Base-by-base conservation (phyloP, 2,113 vertebrate species). In the Brachirus orientalis region DNA sequence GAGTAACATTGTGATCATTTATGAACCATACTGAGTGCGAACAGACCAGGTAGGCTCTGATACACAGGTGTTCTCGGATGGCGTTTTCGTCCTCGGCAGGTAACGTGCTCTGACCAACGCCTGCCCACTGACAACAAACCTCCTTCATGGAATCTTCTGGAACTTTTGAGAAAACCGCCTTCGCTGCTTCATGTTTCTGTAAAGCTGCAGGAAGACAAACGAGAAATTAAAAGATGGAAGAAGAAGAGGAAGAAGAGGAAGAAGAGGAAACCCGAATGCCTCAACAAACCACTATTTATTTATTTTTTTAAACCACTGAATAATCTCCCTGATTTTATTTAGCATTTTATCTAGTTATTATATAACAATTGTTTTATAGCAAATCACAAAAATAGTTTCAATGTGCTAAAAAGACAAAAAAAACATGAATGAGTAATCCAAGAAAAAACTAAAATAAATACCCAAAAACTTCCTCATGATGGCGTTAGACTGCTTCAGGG, bases 401-500 rank as follows among this genome's bases (percentile, higher is more conserved):
- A 38, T 38, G 10, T 10, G 10, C 37, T 7, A 38, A 38, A 38
- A 38, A 38, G 10, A 38, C 6, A 38, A 38, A 7, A 38, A 7
- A 38, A n/a, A n/a, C 8, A 51, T 28, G 4, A 28, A 28, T 22
- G 22, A 51, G 10, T 19, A 33, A 10, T 41, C 33, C 0, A 38
- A 13, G 10, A 14, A 14, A 40, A 0, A 17, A 16, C 11, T 4
- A 12, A 13, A 12, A 12, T 12, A 9, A 11, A 44, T 94, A 99
- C 98, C 97, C 79, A 99, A 90, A 74, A 99, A 98, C 79, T 94
- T 98, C 87, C 98, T 95, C 95, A 99, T 99, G 88, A 99, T 99
- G 44, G 95, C 96, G 71, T 99, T 99, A 93, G 97, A 98, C 88
- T 99, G 98, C 70, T 97, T 98, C 3, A 99, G 91, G 48, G 96